These are phyloP conservation scores for Cerastis rubricosa DNA, from an alignment of 2,888 invertebrate genomes.

Conservation along the genomic window DNA sequence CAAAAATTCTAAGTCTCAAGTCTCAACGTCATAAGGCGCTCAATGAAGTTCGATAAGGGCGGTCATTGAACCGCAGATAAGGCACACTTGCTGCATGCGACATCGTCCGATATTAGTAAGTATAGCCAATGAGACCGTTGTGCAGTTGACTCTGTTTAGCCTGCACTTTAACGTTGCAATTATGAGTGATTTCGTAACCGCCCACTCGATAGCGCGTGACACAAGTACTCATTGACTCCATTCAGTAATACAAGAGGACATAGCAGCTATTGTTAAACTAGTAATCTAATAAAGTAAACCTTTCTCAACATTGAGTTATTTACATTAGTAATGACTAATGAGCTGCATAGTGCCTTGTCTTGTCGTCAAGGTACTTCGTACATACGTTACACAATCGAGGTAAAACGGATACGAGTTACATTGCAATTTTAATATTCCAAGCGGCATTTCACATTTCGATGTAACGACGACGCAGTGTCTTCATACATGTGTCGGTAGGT, in stretches of 20 bases:
- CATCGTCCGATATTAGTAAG: conserved; percentile 67
- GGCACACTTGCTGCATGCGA: conserved; percentile 70
- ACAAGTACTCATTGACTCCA: conserved; percentile 38
- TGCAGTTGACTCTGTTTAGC: conserved; percentile 56
- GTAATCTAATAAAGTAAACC: conserved; percentile 21
- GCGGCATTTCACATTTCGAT: conserved; percentile 40
- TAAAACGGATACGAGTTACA: conserved; percentile 30
- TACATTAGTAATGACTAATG: not conserved
- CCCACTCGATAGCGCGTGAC: conserved; percentile 40
- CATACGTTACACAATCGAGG: conserved; percentile 23
- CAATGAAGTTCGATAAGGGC: conserved; percentile 82
- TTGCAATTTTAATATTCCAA: conserved; percentile 54
- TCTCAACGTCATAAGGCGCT: conserved; percentile 78
- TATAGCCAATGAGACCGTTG: conserved; percentile 69
- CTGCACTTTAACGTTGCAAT: conserved; percentile 61
- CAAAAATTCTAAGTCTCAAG: conserved; percentile 56
- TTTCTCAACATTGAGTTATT: conserved; percentile 15
- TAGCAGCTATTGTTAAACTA: conserved; percentile 8
- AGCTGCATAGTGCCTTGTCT: conserved; percentile 18
- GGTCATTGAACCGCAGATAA: conserved; percentile 84
- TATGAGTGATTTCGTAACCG: conserved; percentile 58
- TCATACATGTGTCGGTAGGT: not conserved
- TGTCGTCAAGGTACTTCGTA: conserved; percentile 16
- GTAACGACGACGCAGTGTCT: conserved; percentile 20
- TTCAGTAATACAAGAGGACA: conserved; percentile 32